Evolutionary conservation across 1,140 invertebrate genomes (phyloP), one percentile per base, ranked within the genome.

Genomic region (Capitella teleta): DNA sequence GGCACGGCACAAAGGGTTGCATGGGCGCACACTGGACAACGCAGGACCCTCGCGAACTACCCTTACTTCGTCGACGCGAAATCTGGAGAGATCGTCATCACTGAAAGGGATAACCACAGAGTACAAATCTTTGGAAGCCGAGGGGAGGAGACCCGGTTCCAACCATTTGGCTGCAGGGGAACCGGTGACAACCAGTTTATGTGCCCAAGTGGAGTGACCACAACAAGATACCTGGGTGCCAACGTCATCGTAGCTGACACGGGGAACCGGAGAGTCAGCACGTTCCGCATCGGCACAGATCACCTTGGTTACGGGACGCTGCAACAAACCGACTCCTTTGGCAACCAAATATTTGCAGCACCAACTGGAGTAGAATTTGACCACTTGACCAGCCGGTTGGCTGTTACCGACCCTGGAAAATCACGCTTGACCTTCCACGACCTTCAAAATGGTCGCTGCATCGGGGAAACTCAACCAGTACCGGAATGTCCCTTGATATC

Each of bases 1-100:
- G n/a, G n/a, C n/a, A n/a, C n/a, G n/a, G n/a, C n/a, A n/a, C n/a
- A n/a, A n/a, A n/a, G n/a, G n/a, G n/a, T n/a, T n/a, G n/a, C n/a
- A 24, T 49, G 47, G 47, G 47, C 25, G 4, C 47, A 23, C 14
- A 25, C 47, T 3, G 47, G 47, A 3, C 41, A 40, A 32, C 32
- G 47, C 3, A n/a, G 47, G 21, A 49, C 19, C 19, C 47, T 49
- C 47, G 30, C 21, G 34, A 40, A 49, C 47, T 49, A 49, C 36
- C 47, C 47, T 3, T 19, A 28, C 19, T 49, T 49, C 25, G 23
- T 49, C 12, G 47, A 49, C 24, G 47, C 47, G 18, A 49, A 49
- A 16, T 40, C 34, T 5, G 47, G 47, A 16, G 23, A 49, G 34
- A 40, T 49, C 16, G 21, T 49, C 16, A 37, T 49, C n/a, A 25